Conservation (phyloP, 2,113 vertebrate genomes). For the Prunella fulvescens region DNA sequence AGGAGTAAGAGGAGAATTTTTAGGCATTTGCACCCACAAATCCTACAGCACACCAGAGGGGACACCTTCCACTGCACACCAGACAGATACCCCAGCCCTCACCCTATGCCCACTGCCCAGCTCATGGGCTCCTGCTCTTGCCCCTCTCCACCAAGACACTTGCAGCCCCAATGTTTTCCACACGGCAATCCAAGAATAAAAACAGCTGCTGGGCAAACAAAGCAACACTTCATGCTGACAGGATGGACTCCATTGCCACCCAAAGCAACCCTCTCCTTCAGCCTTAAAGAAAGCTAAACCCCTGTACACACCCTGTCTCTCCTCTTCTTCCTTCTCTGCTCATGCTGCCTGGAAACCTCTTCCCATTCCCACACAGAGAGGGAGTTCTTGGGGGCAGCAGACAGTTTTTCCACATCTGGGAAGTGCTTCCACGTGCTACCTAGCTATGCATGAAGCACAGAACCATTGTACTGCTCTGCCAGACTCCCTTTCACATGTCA, state of each 20-base stretch:
- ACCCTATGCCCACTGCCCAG: too few relatives aligned
- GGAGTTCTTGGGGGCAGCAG: background rate
- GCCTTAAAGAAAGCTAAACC: background rate
- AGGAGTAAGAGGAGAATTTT: background rate
- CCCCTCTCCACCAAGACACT: background rate
- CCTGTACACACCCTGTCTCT: background rate
- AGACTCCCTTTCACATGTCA: background rate
- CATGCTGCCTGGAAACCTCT: background rate
- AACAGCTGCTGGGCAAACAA: background rate
- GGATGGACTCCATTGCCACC: background rate
- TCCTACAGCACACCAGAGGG: background rate
- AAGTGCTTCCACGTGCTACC: background rate
- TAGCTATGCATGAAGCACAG: background rate
- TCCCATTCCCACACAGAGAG: accelerated
- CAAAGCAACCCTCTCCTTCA: background rate
- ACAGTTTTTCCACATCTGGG: background rate
- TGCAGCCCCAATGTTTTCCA: background rate
- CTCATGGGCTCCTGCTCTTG: background rate
- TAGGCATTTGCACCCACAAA: background rate
- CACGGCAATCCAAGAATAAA: background rate
- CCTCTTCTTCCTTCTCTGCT: background rate
- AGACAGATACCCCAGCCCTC: background rate
- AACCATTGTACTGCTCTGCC: background rate
- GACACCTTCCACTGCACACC: background rate
- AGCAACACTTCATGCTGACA: background rate